Conservation (phyloP, 2,797 vertebrate genomes). For the Emydoidea blandingii region DNA sequence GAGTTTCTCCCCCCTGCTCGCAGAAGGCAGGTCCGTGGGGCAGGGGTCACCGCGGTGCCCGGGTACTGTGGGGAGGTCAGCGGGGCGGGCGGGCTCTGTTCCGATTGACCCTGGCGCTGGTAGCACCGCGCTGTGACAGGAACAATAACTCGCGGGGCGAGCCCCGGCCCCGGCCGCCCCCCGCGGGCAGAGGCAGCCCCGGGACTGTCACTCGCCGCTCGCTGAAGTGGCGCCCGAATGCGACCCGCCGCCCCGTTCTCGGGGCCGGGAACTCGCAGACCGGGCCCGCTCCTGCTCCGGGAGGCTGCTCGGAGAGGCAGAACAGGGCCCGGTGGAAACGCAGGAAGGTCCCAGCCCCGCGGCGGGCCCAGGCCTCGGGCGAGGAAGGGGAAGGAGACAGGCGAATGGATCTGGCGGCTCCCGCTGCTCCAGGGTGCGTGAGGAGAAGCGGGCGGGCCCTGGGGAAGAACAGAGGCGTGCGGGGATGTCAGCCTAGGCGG, state of each 20-base stretch:
- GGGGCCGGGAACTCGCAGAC: neutral
- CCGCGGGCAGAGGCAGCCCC: neutral
- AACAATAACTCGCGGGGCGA: neutral
- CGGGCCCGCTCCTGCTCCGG: neutral
- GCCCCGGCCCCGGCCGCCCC: neutral
- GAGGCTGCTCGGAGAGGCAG: neutral
- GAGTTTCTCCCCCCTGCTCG: neutral
- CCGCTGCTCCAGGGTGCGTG: too few relatives aligned
- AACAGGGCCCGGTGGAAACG: too few relatives aligned
- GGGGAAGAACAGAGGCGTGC: neutral
- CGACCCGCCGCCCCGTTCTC: neutral
- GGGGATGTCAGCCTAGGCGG: neutral
- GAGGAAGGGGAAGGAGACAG: neutral
- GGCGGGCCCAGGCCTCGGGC: too few relatives aligned
- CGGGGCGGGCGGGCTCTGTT: neutral
- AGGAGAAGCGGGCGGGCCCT: neutral
- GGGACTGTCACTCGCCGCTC: neutral
- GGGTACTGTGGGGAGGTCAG: neutral
- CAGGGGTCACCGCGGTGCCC: neutral
- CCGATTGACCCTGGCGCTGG: too few relatives aligned
- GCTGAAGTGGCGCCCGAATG: neutral
- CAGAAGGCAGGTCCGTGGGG: neutral
- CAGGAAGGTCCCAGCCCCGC: too few relatives aligned
- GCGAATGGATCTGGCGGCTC: neutral
- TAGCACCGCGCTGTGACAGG: too few relatives aligned